phyloP scores from a whole-genome alignment of 1,140 invertebrate genomes.

The Brachionus plicatilis region DNA sequence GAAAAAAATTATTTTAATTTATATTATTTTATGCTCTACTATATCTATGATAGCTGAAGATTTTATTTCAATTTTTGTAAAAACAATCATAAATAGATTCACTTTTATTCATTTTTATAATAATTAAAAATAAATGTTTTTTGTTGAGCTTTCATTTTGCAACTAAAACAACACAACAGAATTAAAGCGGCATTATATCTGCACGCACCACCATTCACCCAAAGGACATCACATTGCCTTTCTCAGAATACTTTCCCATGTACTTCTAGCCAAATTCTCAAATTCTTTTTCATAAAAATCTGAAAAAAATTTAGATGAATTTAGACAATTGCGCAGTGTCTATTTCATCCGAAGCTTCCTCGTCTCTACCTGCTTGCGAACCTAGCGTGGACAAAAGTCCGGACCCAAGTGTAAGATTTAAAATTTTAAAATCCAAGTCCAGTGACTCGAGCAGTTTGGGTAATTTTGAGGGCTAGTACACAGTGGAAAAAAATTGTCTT shows the following conservation, averaged over 20 bases:
- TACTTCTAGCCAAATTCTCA: neutral
- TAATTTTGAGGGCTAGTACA: neutral
- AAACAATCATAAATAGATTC: neutral
- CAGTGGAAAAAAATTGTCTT: neutral
- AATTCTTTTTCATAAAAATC: neutral
- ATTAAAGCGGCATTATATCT: neutral
- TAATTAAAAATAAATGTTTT: neutral
- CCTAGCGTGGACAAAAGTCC: neutral
- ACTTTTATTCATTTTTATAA: neutral
- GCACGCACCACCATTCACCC: neutral
- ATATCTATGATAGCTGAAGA: neutral
- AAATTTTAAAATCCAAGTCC: constrained; percentile 9
- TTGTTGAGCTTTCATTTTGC: neutral
- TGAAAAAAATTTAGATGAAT: constrained; percentile 8
- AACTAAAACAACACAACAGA: neutral
- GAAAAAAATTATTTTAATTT: neutral
- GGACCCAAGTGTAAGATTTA: neutral
- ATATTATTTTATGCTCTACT: neutral
- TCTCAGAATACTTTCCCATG: neutral
- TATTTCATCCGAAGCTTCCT: neutral
- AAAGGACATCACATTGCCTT: neutral
- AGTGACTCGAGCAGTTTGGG: neutral
- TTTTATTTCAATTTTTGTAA: neutral
- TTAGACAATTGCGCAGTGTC: constrained; percentile 14
- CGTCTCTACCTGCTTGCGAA: neutral